These are phyloP conservation scores for Drosophila paranaensis DNA, from an alignment of 2,888 invertebrate species.

Conservation along the genomic window DNA sequence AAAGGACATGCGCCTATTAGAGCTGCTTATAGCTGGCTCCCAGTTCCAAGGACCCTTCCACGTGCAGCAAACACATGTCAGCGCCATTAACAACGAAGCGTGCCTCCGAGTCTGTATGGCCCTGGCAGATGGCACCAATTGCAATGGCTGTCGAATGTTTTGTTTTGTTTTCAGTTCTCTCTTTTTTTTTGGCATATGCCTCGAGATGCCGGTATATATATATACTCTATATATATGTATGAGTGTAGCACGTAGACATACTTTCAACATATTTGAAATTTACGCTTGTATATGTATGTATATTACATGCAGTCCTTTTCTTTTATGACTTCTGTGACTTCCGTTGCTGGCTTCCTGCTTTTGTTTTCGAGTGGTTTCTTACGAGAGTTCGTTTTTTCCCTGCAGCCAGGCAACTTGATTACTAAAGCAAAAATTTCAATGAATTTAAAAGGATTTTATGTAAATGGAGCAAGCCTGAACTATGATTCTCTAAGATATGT, in stretches of 20 bases:
- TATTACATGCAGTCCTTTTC: conserved; percentile 36
- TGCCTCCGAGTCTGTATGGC: conserved; percentile 35
- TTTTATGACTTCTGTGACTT: conserved; percentile 56
- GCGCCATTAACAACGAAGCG: conserved; percentile 46
- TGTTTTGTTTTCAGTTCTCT: conserved; percentile 20
- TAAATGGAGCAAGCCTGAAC: neutral
- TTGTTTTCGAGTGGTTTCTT: conserved; percentile 45
- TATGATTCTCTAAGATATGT: neutral
- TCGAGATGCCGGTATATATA: neutral
- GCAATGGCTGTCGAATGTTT: conserved; percentile 39
- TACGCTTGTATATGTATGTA: conserved; percentile 13
- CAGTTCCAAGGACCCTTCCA: conserved; percentile 26
- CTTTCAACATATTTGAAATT: conserved; percentile 36
- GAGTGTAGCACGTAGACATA: conserved; percentile 12
- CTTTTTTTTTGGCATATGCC: conserved; percentile 18
- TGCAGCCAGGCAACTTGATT: neutral
- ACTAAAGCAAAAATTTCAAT: neutral
- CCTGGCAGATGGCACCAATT: conserved; percentile 51
- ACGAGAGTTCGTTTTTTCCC: conserved; percentile 6
- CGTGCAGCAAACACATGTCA: conserved; percentile 57
- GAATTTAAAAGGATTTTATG: neutral
- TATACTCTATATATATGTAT: conserved; percentile 4
- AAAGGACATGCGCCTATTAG: conserved; percentile 41
- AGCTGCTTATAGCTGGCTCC: conserved; percentile 6
- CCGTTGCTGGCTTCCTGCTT: conserved; percentile 53